These are phyloP conservation scores for Champsocephalus gunnari DNA, from an alignment of 2,797 vertebrate species.

Conservation along the genomic window DNA sequence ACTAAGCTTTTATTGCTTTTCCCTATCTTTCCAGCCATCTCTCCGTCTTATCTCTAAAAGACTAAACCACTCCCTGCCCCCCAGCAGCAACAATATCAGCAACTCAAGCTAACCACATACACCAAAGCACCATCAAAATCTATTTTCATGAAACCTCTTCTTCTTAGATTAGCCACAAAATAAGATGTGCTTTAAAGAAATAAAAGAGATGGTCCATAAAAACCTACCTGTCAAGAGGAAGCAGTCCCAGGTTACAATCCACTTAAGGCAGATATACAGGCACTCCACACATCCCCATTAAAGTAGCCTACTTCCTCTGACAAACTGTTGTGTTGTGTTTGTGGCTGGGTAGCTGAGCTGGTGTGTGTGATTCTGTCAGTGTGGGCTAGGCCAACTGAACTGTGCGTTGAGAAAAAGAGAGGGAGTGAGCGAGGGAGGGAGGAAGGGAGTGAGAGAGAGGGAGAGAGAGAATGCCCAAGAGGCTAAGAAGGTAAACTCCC, in stretches of 20 bases:
- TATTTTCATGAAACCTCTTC: constrained; percentile 20
- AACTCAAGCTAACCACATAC: constrained; percentile 36
- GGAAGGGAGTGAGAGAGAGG: constrained; percentile 25
- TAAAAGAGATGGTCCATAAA: constrained; percentile 13
- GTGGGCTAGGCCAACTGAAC: constrained; percentile 74
- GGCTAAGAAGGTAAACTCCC: constrained; percentile 80
- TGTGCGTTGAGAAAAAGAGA: constrained; percentile 45
- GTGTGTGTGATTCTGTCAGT: constrained; percentile 74
- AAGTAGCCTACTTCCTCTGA: constrained; percentile 80
- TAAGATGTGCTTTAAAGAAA: background rate
- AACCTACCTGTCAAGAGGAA: constrained; percentile 76
- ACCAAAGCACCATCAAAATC: constrained; percentile 21
- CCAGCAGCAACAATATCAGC: constrained; percentile 45
- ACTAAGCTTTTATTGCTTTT: constrained; percentile 69
- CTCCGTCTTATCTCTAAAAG: constrained; percentile 21
- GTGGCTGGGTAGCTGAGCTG: constrained; percentile 60
- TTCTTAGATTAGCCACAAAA: constrained; percentile 1
- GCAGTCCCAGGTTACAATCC: constrained; percentile 74
- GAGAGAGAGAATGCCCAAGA: constrained; percentile 67
- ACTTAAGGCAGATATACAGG: constrained; percentile 59
- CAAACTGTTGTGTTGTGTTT: constrained; percentile 76
- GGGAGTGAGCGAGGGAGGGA: constrained; percentile 31
- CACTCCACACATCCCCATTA: constrained; percentile 75
- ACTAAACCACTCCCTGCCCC: constrained; percentile 61
- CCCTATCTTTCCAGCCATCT: constrained; percentile 64